Percentiles rank a stretch among this genome's conserved stretches.
Evolutionary conservation across 2,113 vertebrate species (phyloP).

Genomic region (Semnornis frantzii): DNA sequence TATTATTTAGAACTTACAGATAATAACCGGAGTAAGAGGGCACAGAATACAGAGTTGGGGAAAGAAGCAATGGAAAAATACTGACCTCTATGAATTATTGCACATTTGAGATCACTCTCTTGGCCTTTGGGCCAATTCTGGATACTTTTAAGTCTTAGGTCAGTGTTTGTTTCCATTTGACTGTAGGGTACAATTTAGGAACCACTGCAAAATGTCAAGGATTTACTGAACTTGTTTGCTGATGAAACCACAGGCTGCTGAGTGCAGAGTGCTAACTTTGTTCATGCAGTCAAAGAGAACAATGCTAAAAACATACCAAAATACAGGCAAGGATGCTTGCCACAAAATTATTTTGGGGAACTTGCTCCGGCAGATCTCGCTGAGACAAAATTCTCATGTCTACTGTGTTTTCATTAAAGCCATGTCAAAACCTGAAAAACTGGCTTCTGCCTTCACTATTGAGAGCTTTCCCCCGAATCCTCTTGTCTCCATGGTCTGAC

Average conservation of each 20-base stretch:
- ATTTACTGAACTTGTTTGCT: conserved; percentile 59
- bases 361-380: not conserved
- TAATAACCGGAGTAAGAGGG: conserved; percentile 18
- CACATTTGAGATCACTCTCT: conserved; percentile 60
- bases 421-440: not conserved
- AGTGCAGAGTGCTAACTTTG: conserved; percentile 54
- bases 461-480: not conserved
- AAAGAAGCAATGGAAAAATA: conserved; percentile 63
- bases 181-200: conserved; percentile 57
- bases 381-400: conserved; percentile 1
- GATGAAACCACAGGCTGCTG: conserved; percentile 49
- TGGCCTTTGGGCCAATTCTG: conserved; percentile 43
- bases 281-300: conserved; percentile 52
- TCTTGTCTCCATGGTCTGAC: not conserved
- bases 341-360: conserved; percentile 14
- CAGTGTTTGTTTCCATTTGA: conserved; percentile 56
- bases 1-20: conserved; percentile 26
- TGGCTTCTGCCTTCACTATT: not conserved
- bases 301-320: conserved; percentile 27
- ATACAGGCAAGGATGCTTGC: conserved; percentile 1
- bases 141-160: conserved; percentile 60
- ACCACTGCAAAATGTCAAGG: conserved; percentile 51
- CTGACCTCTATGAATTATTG: conserved; percentile 58
- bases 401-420: not conserved
- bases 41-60: conserved; percentile 16